Base-by-base conservation (phyloP, 2,888 invertebrate species). In the Volucella zonaria region DNA sequence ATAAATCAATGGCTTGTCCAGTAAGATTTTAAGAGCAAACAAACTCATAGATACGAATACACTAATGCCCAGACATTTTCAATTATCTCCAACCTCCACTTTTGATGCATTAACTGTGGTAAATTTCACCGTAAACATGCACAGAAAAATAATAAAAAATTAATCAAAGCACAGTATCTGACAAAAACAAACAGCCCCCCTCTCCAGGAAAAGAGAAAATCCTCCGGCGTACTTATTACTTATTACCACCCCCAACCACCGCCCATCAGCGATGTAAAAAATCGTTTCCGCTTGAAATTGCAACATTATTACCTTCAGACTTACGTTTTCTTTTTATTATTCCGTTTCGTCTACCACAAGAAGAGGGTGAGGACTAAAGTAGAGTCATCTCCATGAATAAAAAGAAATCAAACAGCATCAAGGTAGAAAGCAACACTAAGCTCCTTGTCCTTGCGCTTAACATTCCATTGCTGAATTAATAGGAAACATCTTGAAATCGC, bases 131-230 rank as follows among this genome's bases (percentile, higher is more conserved):
- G 75, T 67, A 71, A 83, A 76, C 73, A 31, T 67, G 77, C 58
- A 76, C 80, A 73, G 56, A 51, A 43, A 58, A 49, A 59, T 49
- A 76, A 73, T 85, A 87, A 86, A 86, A 86, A 86, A 87, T 87
- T 87, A 87, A 87, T 87, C 87, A 87, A 76, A 87, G 87, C 77
- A 78, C 80, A 87, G 68, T 67, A 58, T 87, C 86, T 86, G 82
- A 86, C 85, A 87, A 87, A 87, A 87, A 85, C 87, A 87, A 87
- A 87, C 87, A 87, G 68, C 52, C 56, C 76, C 71, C 82, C 82
- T 79, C 71, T 51, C 12, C 40, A 31, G 15, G 66, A 80, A 70
- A 81, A 82, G 81, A 86, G 74, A 80, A 83, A 86, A 85, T 80
- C 31, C 31, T 31, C 2, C 31, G 4, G 31, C 6, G 6, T 31